phyloP scores from a whole-genome alignment of 2,888 invertebrate genomes.

The Agonopterix subpropinquella region DNA sequence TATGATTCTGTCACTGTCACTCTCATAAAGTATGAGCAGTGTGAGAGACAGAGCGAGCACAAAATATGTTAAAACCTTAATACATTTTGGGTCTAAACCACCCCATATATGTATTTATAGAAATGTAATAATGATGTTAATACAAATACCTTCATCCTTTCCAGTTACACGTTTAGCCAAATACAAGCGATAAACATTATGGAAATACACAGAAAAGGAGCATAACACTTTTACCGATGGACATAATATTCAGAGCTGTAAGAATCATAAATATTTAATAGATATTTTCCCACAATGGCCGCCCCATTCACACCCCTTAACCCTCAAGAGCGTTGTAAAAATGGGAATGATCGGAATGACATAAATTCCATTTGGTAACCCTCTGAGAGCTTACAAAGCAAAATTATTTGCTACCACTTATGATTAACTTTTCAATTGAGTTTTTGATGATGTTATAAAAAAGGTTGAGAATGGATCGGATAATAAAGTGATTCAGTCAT shows the following conservation, averaged over 20 bases:
- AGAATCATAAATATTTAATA: constrained; percentile 70
- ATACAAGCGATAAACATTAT: constrained; percentile 20
- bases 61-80: too few species aligned
- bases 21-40: too few species aligned
- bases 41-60: too few species aligned
- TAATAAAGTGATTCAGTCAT: neutral
- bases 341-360: constrained; percentile 58
- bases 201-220: constrained; percentile 8
- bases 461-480: neutral
- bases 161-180: too few species aligned
- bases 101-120: too few species aligned
- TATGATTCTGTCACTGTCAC: too few species aligned
- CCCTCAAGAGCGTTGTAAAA: constrained; percentile 60
- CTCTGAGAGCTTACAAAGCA: constrained; percentile 51
- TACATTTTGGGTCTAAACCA: too few species aligned
- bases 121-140: too few species aligned
- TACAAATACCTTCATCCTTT: too few species aligned
- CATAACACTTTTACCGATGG: constrained; percentile 43
- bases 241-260: constrained; percentile 39
- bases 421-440: constrained; percentile 34
- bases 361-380: constrained; percentile 50
- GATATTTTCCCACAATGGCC: constrained; percentile 73
- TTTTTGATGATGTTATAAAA: constrained; percentile 11
- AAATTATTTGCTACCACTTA: constrained; percentile 54
- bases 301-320: constrained; percentile 67